Conservation (phyloP, 2,888 invertebrate species). For the Baronia brevicornis region DNA sequence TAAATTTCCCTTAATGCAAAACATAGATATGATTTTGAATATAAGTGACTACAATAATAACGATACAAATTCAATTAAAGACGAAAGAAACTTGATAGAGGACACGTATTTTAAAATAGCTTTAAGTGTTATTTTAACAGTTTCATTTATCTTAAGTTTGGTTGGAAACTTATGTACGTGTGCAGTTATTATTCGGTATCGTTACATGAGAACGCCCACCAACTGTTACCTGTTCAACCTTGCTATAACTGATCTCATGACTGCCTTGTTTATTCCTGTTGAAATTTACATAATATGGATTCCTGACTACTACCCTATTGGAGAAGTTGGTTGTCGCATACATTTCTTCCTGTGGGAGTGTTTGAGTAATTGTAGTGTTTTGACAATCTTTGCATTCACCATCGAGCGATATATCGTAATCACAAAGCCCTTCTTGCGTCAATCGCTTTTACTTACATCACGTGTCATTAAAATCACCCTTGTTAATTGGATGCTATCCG, state of each 20-base stretch:
- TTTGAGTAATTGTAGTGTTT: conserved; percentile 86
- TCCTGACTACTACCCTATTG: conserved; percentile 83
- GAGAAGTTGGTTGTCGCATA: conserved; percentile 84
- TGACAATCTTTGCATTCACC: conserved; percentile 90
- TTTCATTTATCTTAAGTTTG: conserved; percentile 81
- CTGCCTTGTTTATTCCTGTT: conserved; percentile 83
- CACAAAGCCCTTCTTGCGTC: conserved; percentile 86
- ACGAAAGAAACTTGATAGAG: conserved; percentile 50
- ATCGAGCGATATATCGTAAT: conserved; percentile 91
- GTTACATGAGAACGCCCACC: conserved; percentile 87
- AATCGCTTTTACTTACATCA: conserved; percentile 84
- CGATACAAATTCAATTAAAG: conserved; percentile 45
- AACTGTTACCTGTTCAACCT: conserved; percentile 88
- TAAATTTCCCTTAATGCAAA: too few relatives aligned
- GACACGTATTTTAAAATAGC: conserved; percentile 72
- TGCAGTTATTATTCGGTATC: conserved; percentile 82
- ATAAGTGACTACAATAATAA: conserved; percentile 23
- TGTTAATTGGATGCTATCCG: conserved; percentile 84
- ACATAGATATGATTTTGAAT: conserved; percentile 11
- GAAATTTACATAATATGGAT: conserved; percentile 87
- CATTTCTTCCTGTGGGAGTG: conserved; percentile 86
- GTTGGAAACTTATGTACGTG: conserved; percentile 86
- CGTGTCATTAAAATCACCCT: conserved; percentile 83
- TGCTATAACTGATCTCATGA: conserved; percentile 83
- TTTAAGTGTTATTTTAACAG: conserved; percentile 70